These are phyloP conservation scores for Atethmia centrago DNA, from an alignment of 2,888 invertebrate genomes.

Conservation along the genomic window DNA sequence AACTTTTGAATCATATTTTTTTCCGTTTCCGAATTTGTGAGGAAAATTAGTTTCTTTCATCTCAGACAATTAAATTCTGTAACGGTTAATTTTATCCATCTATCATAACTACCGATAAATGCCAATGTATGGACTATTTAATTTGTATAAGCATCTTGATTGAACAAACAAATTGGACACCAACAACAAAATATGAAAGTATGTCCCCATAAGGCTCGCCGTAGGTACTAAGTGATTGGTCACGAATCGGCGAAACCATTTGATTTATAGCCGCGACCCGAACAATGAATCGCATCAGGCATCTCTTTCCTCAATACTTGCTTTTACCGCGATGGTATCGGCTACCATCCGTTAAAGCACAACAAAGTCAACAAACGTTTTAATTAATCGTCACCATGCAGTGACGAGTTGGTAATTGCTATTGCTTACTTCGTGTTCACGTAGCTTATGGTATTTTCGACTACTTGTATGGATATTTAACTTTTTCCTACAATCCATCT, in stretches of 20 bases:
- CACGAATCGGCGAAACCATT: slow-evolving; percentile 59
- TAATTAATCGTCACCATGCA: slow-evolving; percentile 15
- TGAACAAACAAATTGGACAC: slow-evolving; percentile 15
- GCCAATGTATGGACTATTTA: neutral
- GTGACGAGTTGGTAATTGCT: slow-evolving; percentile 13
- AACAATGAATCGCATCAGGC: slow-evolving; percentile 71
- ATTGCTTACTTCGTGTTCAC: neutral
- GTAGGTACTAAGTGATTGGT: slow-evolving; percentile 63
- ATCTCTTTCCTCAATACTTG: slow-evolving; percentile 68
- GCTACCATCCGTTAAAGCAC: slow-evolving; percentile 65
- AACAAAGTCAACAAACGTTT: slow-evolving; percentile 5
- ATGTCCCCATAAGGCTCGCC: slow-evolving; percentile 38
- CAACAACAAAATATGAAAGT: slow-evolving; percentile 37
- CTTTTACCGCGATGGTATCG: slow-evolving; percentile 76
- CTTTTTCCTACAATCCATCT: slow-evolving; percentile 15
- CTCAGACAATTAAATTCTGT: neutral
- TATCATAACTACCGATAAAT: neutral
- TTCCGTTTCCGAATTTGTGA: slow-evolving; percentile 4
- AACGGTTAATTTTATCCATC: neutral
- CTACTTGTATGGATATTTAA: neutral
- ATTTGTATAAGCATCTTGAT: slow-evolving; percentile 1
- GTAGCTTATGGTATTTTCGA: neutral
- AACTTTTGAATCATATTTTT: slow-evolving; percentile 26
- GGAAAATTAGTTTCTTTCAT: slow-evolving; percentile 14
- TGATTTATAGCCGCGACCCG: slow-evolving; percentile 58